Evolutionary conservation across 2,888 invertebrate species (phyloP).

Genomic region (Cantharis rufa): DNA sequence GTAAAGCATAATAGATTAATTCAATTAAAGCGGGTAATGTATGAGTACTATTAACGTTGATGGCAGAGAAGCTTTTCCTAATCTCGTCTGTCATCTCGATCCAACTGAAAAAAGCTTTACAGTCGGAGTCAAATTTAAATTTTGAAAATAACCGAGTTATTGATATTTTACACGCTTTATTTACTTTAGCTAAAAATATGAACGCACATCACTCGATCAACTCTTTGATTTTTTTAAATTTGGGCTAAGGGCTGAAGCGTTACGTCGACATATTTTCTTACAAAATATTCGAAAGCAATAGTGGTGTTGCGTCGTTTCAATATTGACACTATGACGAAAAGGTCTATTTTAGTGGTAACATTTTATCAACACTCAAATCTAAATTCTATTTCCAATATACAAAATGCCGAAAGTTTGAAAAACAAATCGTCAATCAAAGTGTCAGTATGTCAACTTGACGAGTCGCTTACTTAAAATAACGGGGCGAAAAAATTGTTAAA

Average conservation of each 20-base stretch:
- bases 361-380: constrained; percentile 36
- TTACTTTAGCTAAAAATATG: neutral
- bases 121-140: neutral
- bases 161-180: neutral
- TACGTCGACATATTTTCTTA: neutral
- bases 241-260: neutral
- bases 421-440: constrained; percentile 41
- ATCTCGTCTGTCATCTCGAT: neutral
- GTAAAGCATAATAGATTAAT: neutral
- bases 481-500: constrained; percentile 22
- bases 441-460: constrained; percentile 36
- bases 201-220: neutral
- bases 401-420: constrained; percentile 37
- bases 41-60: neutral
- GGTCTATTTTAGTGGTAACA: constrained; percentile 23
- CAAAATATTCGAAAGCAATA: constrained; percentile 2
- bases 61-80: neutral
- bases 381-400: constrained; percentile 37
- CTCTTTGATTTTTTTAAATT: neutral
- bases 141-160: neutral
- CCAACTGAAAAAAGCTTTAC: neutral
- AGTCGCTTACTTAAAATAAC: constrained; percentile 29
- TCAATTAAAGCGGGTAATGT: neutral
- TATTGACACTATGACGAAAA: constrained; percentile 29
- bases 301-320: constrained; percentile 6